Evolutionary conservation across 1,140 invertebrate genomes (phyloP).

Genomic region (Ips typographus): DNA sequence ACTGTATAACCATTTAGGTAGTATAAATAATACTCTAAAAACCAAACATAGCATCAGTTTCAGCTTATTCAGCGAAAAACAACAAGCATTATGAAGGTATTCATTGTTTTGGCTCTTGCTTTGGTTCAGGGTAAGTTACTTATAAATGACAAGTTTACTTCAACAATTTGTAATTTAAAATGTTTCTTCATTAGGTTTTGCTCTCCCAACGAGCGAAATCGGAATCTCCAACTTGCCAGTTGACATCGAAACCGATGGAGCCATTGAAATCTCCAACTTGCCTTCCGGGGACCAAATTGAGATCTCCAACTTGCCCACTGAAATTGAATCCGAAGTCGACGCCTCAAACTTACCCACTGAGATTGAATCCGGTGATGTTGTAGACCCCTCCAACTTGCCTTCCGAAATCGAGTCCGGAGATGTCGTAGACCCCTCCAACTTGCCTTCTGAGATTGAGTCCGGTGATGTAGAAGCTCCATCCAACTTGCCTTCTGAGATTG

Average conservation of each 20-base stretch:
- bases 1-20: no score
- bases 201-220: slow-evolving; percentile 2
- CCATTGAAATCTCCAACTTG: slow-evolving; percentile 9
- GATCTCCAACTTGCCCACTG: not conserved
- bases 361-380: no score
- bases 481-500: no score
- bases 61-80: not conserved
- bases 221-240: slow-evolving; percentile 11
- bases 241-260: not conserved
- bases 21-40: no score
- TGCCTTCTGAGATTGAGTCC: no score
- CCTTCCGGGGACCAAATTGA: not conserved
- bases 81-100: slow-evolving; percentile 1
- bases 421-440: no score
- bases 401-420: no score
- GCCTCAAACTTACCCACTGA: no score
- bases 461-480: no score
- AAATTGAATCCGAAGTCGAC: not conserved
- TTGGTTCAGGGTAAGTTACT: not conserved
- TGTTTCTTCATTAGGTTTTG: not conserved
- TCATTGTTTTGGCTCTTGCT: slow-evolving; percentile 4
- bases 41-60: not conserved
- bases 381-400: no score
- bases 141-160: no score
- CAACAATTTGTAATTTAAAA: not conserved